phyloP scores from a whole-genome alignment of 2,797 vertebrate genomes.

The Babyrousa celebensis region DNA sequence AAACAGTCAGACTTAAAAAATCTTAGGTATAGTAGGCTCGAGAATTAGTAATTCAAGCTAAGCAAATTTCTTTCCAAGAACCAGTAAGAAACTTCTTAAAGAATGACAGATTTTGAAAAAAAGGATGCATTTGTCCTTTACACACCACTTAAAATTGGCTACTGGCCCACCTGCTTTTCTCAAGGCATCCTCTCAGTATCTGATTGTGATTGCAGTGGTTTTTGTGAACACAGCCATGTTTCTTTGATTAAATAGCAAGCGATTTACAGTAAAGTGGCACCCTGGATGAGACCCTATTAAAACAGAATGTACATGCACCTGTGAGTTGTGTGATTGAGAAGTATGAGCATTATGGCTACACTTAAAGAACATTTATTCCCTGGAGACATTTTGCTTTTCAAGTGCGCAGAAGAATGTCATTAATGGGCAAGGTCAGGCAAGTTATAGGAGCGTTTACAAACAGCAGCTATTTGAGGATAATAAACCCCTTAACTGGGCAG shows the following conservation, averaged over 20 bases:
- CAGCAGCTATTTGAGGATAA: conserved; percentile 27
- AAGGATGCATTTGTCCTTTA: not conserved
- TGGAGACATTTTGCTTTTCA: not conserved
- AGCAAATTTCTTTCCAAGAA: not conserved
- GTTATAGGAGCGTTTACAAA: conserved; percentile 5
- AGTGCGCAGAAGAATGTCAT: not conserved
- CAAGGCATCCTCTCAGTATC: not conserved
- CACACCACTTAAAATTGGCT: conserved; percentile 10
- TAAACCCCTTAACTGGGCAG: not conserved
- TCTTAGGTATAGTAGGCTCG: not conserved
- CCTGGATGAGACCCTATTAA: not conserved
- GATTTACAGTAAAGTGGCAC: not conserved
- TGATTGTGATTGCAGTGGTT: not conserved
- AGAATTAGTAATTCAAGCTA: not conserved
- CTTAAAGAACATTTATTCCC: not conserved
- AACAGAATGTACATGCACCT: not conserved
- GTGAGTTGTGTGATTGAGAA: not conserved
- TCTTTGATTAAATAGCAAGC: not conserved
- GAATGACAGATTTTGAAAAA: not conserved
- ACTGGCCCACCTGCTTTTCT: not conserved
- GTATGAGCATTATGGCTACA: not conserved
- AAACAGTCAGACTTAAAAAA: not conserved
- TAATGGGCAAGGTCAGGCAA: not conserved
- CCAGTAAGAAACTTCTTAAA: not conserved
- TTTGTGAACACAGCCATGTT: not conserved